phyloP scores from a whole-genome alignment of 2,888 invertebrate genomes.

The Leucoptera coffeella region DNA sequence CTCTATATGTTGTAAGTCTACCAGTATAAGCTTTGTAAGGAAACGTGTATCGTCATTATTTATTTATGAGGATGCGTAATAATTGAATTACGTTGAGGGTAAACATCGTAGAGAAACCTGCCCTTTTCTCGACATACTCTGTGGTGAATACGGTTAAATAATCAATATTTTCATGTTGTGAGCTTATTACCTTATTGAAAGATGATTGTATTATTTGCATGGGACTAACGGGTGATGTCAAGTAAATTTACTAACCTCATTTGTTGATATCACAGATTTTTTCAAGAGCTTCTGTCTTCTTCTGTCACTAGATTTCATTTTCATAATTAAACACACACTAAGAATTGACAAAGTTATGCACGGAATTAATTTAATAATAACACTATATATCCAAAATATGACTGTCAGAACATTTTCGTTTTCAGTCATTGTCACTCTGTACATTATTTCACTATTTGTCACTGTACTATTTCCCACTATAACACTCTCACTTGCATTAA shows the following conservation, averaged over 20 bases:
- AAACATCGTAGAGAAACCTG: no score
- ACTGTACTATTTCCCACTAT: conserved; percentile 13
- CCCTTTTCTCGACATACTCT: no score
- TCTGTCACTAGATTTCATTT: conserved; percentile 74
- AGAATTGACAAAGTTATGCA: conserved; percentile 81
- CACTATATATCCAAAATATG: conserved; percentile 89
- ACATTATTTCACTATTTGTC: conserved; percentile 42
- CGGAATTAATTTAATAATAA: conserved; percentile 87
- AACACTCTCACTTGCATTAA: conserved; percentile 8
- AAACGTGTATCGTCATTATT: no score
- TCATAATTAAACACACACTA: conserved; percentile 69
- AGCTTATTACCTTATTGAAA: no score
- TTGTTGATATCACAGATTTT: conserved; percentile 30
- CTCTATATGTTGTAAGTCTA: no score
- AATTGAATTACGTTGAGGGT: no score
- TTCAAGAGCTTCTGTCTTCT: conserved; percentile 64
- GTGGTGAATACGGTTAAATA: no score
- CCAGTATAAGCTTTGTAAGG: no score
- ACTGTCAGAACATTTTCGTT: conserved; percentile 58
- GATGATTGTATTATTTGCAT: no score
- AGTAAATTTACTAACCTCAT: conserved; percentile 22
- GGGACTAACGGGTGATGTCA: no score
- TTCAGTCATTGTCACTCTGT: conserved; percentile 60
- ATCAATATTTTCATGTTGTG: no score
- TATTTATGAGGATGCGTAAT: no score